These are phyloP conservation scores for Sebastes dallii DNA, from an alignment of 2,797 vertebrate species.

Conservation along the genomic window DNA sequence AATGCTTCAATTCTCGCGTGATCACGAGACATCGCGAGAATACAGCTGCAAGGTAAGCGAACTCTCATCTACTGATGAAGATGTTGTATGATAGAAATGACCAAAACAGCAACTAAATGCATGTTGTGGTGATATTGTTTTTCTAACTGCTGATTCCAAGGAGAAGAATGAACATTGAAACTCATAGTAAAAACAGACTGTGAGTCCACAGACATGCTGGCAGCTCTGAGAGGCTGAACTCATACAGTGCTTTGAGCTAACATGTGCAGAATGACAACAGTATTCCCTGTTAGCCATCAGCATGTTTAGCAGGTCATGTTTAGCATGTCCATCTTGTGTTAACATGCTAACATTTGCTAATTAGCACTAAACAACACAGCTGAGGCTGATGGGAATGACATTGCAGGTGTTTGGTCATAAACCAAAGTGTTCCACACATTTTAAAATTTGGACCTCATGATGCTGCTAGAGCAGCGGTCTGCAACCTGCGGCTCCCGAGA, in stretches of 20 bases:
- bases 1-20: too few species aligned
- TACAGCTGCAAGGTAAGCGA: background rate
- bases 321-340: background rate
- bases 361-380: background rate
- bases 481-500: too few species aligned
- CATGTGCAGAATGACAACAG: background rate
- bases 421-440: background rate
- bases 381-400: background rate
- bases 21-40: too few species aligned
- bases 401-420: background rate
- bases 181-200: background rate
- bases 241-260: background rate
- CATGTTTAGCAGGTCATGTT: background rate
- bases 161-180: background rate
- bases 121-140: background rate
- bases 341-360: background rate
- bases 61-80: background rate
- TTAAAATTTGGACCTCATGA: background rate
- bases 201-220: background rate
- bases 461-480: rapidly evolving
- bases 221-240: background rate
- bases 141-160: background rate
- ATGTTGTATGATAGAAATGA: background rate
- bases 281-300: background rate
- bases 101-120: background rate